A percentile compares a stretch with the other conserved stretches of the same genome.
Evolutionary conservation across 1,140 invertebrate species (phyloP).

Genomic region (Heterodera carotae): DNA sequence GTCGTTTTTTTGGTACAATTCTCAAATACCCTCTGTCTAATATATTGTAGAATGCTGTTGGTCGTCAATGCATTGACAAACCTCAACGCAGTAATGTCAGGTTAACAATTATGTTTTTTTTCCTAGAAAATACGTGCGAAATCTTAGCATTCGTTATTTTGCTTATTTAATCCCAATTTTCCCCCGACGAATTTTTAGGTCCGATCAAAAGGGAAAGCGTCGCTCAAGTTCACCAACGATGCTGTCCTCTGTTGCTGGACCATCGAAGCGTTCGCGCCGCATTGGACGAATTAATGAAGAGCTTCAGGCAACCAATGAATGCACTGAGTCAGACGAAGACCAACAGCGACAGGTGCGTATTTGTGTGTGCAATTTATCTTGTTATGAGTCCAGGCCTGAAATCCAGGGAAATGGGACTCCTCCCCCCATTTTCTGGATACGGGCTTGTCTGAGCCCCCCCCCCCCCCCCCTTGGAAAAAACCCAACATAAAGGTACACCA

Average conservation of each 20-base stretch:
- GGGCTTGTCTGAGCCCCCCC: too few relatives aligned
- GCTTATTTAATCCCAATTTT: neutral
- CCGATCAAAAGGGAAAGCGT: neutral
- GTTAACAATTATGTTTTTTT: neutral
- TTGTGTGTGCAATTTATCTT: too few relatives aligned
- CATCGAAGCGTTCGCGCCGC: neutral
- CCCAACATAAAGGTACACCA: too few relatives aligned
- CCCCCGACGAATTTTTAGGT: neutral
- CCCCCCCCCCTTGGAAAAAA: too few relatives aligned
- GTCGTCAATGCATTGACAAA: neutral
- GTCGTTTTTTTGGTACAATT: neutral
- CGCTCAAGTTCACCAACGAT: neutral
- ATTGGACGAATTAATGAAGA: slow-evolving; percentile 5
- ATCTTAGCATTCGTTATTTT: neutral
- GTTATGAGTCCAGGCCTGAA: too few relatives aligned
- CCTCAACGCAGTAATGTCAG: neutral
- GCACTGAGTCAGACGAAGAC: neutral
- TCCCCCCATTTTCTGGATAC: too few relatives aligned
- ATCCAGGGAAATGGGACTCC: too few relatives aligned
- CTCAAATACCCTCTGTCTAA: neutral
- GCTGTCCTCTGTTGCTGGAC: neutral
- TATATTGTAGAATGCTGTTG: neutral
- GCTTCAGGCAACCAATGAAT: neutral
- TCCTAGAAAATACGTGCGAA: too few relatives aligned
- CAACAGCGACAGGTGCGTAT: neutral